These are phyloP conservation scores for Seriola dumerili DNA, from an alignment of 2,113 vertebrate genomes.

Conservation along the genomic window DNA sequence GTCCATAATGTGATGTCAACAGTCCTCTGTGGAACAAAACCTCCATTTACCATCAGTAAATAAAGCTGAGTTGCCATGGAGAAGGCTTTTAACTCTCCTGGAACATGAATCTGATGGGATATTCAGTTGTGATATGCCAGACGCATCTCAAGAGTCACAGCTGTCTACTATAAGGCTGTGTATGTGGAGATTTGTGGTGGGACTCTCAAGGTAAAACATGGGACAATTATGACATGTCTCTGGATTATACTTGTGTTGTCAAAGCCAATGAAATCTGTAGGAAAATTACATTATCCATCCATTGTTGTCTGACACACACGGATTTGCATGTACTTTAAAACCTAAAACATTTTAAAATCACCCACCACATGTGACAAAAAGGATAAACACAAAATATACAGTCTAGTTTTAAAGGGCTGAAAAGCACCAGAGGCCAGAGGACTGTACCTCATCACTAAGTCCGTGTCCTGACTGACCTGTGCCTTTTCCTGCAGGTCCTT, in stretches of 20 bases:
- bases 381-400: not conserved
- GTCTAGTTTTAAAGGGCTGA: not conserved
- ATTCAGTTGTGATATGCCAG: not conserved
- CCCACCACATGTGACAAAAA: not conserved
- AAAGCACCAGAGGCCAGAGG: not conserved
- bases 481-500: constrained; percentile 30
- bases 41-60: constrained; percentile 25
- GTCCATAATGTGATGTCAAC: constrained; percentile 24
- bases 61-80: constrained; percentile 18
- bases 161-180: not conserved
- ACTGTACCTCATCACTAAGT: not conserved
- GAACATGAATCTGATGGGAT: not conserved
- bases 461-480: constrained; percentile 32
- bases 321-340: not conserved
- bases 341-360: not conserved
- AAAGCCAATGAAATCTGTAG: not conserved
- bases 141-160: not conserved
- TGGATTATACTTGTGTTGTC: not conserved
- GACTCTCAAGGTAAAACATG: not conserved
- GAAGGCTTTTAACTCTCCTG: constrained; percentile 20
- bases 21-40: constrained; percentile 28
- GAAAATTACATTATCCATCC: not conserved
- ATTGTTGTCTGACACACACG: not conserved
- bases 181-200: not conserved
- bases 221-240: not conserved